phyloP scores from a whole-genome alignment of 2,797 vertebrate genomes.

The Gymnothorax javanicus region DNA sequence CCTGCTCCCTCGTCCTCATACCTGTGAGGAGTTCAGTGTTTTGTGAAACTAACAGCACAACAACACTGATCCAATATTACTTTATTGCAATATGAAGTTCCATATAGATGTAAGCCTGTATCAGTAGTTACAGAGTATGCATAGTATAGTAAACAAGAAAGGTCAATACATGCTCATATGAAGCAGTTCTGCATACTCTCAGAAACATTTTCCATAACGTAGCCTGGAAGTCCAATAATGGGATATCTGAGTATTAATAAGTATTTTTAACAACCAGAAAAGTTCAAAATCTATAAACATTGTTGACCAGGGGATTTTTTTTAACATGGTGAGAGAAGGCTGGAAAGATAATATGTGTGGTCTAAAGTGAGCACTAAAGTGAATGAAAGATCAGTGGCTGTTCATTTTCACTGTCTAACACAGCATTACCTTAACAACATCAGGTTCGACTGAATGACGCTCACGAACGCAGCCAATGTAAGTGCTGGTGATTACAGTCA shows the following conservation, averaged over 20 bases:
- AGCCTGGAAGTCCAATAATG: too few relatives aligned
- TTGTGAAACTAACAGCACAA: background rate
- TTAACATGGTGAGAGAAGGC: background rate
- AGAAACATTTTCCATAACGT: too few relatives aligned
- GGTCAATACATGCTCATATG: background rate
- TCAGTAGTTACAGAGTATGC: too few relatives aligned
- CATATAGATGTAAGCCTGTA: too few relatives aligned
- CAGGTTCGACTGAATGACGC: background rate
- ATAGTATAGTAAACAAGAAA: too few relatives aligned
- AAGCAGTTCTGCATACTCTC: background rate
- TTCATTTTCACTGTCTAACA: background rate
- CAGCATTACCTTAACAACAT: background rate
- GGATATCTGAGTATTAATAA: too few relatives aligned
- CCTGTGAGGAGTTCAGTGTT: background rate
- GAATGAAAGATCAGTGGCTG: background rate
- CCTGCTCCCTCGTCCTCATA: background rate
- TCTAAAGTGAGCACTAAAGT: background rate
- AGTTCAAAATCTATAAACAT: too few relatives aligned
- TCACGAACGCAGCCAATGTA: background rate
- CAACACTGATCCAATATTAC: background rate
- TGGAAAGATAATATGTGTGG: background rate
- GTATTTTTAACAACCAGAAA: too few relatives aligned
- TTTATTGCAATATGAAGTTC: background rate
- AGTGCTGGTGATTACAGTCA: background rate
- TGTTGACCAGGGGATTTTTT: background rate